These are phyloP conservation scores for Leucopsar rothschildi DNA, from an alignment of 2,113 vertebrate genomes.

Conservation along the genomic window DNA sequence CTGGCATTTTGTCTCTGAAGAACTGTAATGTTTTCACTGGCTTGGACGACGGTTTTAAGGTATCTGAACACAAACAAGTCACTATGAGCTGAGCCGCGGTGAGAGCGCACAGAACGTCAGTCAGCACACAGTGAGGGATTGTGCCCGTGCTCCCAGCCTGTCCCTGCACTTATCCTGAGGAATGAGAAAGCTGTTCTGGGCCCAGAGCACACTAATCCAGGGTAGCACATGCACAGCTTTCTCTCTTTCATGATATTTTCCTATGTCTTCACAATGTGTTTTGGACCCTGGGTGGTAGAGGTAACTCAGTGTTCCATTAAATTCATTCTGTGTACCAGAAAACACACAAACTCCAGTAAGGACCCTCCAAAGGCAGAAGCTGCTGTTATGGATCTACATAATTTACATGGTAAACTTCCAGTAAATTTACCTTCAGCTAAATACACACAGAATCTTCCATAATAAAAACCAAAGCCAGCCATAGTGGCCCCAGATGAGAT, in stretches of 20 bases:
- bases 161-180: background rate
- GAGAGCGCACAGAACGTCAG: background rate
- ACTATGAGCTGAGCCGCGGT: background rate
- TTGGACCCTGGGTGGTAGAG: background rate
- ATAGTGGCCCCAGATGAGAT: background rate
- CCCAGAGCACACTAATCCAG: background rate
- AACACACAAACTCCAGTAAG: background rate
- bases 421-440: background rate
- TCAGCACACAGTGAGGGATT: background rate
- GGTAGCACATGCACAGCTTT: background rate
- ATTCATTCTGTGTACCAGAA: background rate
- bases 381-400: background rate
- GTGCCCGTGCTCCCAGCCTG: background rate
- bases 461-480: background rate
- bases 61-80: constrained; percentile 1
- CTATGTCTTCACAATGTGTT: background rate
- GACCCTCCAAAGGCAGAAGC: background rate
- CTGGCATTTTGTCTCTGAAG: background rate
- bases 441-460: background rate
- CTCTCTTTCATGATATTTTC: background rate
- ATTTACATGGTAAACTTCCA: background rate
- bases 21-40: constrained; percentile 6
- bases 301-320: background rate
- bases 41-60: background rate
- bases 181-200: background rate